Percentiles rank a stretch among this genome's conserved stretches.
Evolutionary conservation across 2,113 vertebrate species (phyloP).

Genomic region (Tetraodon nigroviridis): DNA sequence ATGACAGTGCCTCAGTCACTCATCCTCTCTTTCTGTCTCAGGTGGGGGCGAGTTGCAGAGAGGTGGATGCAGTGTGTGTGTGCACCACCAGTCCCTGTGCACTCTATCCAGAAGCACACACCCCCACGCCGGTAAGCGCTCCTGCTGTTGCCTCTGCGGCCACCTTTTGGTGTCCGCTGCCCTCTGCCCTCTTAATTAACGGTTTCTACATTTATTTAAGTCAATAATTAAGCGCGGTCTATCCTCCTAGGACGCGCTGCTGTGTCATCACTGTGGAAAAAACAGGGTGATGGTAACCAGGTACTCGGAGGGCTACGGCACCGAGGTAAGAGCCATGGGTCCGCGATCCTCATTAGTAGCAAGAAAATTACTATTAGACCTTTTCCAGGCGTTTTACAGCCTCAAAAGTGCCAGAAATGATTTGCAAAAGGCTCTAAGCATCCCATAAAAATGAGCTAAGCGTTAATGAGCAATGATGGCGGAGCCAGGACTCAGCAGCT

Average conservation of each 20-base stretch:
- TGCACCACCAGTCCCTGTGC: conserved; percentile 54
- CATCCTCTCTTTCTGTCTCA: conserved; percentile 41
- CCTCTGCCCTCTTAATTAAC: neutral
- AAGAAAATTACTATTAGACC: neutral
- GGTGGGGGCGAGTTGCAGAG: conserved; percentile 58
- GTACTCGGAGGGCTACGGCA: conserved; percentile 76
- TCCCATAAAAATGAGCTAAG: no score
- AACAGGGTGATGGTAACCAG: conserved; percentile 60
- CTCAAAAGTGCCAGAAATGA: no score
- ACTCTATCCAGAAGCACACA: conserved; percentile 56
- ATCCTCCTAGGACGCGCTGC: conserved; percentile 41
- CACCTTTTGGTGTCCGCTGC: conserved; percentile 12
- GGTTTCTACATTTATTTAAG: neutral
- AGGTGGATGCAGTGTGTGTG: conserved; percentile 57
- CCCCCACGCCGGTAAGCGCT: conserved; percentile 57
- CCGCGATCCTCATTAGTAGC: neutral
- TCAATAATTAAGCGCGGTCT: neutral
- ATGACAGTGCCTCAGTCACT: conserved; percentile 5
- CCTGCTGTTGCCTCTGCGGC: conserved; percentile 18
- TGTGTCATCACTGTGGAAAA: conserved; percentile 68
- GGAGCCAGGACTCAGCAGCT: no score
- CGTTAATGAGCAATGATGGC: no score
- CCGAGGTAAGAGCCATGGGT: conserved; percentile 66
- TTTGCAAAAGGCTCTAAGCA: no score
- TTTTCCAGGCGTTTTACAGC: no score